Evolutionary conservation across 1,140 invertebrate species (phyloP), one percentile per base, ranked within the genome.

Genomic region (Polypedilum vanderplanki): DNA sequence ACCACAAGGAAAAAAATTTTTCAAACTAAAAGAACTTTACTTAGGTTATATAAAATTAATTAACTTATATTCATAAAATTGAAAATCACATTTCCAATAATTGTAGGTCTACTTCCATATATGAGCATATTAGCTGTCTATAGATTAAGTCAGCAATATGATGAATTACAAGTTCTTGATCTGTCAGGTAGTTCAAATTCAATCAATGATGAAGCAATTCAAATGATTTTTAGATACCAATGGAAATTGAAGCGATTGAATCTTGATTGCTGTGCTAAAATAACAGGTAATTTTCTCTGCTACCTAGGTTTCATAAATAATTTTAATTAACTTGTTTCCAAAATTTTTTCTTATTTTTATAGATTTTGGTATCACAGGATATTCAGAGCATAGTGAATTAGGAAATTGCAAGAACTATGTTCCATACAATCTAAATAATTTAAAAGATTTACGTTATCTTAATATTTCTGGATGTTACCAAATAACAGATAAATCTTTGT

Each of bases 251-350:
- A 70, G 5, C 17, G 20, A 9, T 17, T 70, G 0, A 70, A 70
- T 70, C 65, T 70, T 9, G 65, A 70, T 70, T 70, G 65, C 10
- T 70, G 65, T 22, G 65, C 65, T 18, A 70, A 70, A 70, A 70
- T 70, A 4, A 70, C 65, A 20, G 24, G 24, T 33, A 33, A 33
- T 33, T 3, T 33, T 33, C n/a, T n/a, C n/a, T n/a, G n/a, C n/a
- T n/a, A n/a, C n/a, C n/a, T n/a, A n/a, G n/a, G n/a, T n/a, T n/a
- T n/a, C n/a, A n/a, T n/a, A n/a, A n/a, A n/a, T n/a, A n/a, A n/a
- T n/a, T n/a, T n/a, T n/a, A n/a, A n/a, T n/a, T n/a, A n/a, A n/a
- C n/a, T n/a, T n/a, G n/a, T n/a, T n/a, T n/a, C n/a, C n/a, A 33
- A 33, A 33, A 33, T 5, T 1, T 33, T 33, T 33, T 3, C 5